Conservation (phyloP, 2,113 vertebrate genomes). For the Dipodomys merriami region DNA sequence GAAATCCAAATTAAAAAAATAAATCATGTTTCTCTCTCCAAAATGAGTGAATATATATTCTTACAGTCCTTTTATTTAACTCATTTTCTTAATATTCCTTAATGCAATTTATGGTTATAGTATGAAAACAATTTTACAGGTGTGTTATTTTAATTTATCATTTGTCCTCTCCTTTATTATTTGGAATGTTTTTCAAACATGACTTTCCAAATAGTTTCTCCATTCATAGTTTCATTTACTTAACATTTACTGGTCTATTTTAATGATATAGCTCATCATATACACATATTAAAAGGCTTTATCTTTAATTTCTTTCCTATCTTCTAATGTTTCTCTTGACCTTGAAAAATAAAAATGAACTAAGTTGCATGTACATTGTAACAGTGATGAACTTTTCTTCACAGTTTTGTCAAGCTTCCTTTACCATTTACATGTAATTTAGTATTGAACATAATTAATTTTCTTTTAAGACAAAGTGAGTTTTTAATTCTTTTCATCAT, state of each 20-base stretch:
- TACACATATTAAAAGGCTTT: not conserved
- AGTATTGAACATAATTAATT: not conserved
- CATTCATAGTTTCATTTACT: not conserved
- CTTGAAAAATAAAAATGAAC: not conserved
- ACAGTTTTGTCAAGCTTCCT: not conserved
- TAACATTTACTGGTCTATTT: not conserved
- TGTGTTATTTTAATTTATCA: not conserved
- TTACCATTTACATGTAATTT: not conserved
- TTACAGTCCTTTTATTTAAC: not conserved
- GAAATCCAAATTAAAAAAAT: not conserved
- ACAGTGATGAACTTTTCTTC: not conserved
- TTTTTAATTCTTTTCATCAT: conserved; percentile 34
- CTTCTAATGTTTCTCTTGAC: not conserved
- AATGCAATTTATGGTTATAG: not conserved
- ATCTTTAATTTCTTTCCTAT: not conserved
- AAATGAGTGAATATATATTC: not conserved
- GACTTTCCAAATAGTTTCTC: not conserved
- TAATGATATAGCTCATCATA: not conserved
- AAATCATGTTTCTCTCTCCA: not conserved
- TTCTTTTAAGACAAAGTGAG: not conserved
- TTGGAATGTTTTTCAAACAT: not conserved
- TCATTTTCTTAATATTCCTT: not conserved
- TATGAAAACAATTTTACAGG: not conserved
- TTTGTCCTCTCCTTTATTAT: not conserved
- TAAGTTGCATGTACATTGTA: not conserved